phyloP scores from a whole-genome alignment of 1,140 invertebrate genomes.

The Tetragonula clypearis region DNA sequence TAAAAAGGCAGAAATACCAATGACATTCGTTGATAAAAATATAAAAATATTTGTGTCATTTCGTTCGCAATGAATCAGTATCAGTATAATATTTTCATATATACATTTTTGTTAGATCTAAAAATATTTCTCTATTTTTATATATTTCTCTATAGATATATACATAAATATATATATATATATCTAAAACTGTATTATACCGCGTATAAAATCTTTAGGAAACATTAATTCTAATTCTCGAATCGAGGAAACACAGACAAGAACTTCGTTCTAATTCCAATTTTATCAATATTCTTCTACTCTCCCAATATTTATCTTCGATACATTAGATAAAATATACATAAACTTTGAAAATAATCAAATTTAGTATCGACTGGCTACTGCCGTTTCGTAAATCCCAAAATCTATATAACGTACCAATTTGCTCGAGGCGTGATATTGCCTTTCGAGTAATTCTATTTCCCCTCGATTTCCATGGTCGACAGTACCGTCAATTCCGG shows the following conservation, averaged over 20 bases:
- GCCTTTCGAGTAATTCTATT: background rate
- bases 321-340: background rate
- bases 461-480: background rate
- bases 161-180: no score
- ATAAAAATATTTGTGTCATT: no score
- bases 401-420: background rate
- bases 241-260: background rate
- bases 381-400: no score
- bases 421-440: no score
- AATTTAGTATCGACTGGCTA: background rate
- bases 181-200: rapidly evolving
- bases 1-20: no score
- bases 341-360: no score
- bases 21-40: no score
- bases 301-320: background rate
- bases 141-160: background rate
- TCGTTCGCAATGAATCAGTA: no score
- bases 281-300: background rate
- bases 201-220: background rate
- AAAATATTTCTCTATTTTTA: background rate
- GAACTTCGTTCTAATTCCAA: background rate
- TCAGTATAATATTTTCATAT: no score
- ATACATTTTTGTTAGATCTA: no score
- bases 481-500: background rate
- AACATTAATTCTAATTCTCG: background rate